A percentile compares a stretch with the other conserved stretches of the same genome.
phyloP scores from a whole-genome alignment of 1,140 invertebrate species.

The Drosophila sp. region DNA sequence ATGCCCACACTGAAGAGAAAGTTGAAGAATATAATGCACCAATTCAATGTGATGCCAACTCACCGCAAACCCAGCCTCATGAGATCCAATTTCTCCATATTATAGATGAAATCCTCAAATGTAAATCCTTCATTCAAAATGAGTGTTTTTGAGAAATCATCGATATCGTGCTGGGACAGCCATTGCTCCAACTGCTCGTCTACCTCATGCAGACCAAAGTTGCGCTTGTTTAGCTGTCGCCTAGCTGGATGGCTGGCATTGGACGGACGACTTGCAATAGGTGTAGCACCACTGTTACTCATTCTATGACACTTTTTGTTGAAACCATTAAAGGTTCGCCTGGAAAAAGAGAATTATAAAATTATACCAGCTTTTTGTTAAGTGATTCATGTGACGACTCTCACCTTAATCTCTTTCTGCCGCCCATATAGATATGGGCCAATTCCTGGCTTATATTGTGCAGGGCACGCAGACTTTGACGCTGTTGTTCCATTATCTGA shows the following conservation, averaged over 20 bases:
- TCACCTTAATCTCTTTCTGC: slow-evolving; percentile 64
- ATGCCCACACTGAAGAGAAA: slow-evolving; percentile 65
- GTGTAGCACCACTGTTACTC: slow-evolving; percentile 49
- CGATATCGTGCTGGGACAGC: slow-evolving; percentile 85
- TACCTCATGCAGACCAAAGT: slow-evolving; percentile 87
- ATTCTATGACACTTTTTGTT: slow-evolving; percentile 78
- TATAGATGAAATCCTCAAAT: slow-evolving; percentile 89
- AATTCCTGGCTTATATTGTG: slow-evolving; percentile 74
- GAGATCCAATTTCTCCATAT: slow-evolving; percentile 90
- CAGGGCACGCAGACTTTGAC: slow-evolving; percentile 72
- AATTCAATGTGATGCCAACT: slow-evolving; percentile 37
- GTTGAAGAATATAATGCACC: background rate
- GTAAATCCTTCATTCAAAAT: slow-evolving; percentile 91
- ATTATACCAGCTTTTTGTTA: no score
- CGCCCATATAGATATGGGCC: slow-evolving; percentile 74
- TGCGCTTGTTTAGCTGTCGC: slow-evolving; percentile 65
- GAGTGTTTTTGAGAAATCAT: slow-evolving; percentile 85
- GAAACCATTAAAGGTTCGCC: slow-evolving; percentile 75
- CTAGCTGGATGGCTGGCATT: slow-evolving; percentile 49
- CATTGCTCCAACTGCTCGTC: slow-evolving; percentile 85
- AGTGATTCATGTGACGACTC: background rate
- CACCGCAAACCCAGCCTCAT: slow-evolving; percentile 89
- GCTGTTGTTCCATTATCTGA: slow-evolving; percentile 80
- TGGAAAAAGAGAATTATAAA: slow-evolving; percentile 29
- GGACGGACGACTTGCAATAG: slow-evolving; percentile 32